Base-by-base conservation (phyloP, 1,140 invertebrate genomes). In the Glomeris maerens region DNA sequence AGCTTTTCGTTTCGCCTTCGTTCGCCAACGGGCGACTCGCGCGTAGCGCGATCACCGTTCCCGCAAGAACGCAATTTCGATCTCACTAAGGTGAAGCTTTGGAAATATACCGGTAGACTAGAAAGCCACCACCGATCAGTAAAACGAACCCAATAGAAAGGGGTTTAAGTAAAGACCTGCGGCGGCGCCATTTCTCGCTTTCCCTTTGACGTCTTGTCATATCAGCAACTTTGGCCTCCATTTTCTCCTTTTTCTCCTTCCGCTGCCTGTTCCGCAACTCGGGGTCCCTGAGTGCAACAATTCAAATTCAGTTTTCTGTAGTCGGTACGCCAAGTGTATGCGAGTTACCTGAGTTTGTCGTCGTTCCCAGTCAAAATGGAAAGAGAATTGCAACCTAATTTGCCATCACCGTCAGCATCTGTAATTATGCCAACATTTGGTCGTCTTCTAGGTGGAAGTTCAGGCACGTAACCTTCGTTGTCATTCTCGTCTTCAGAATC, bases 201-300 rank as follows among this genome's bases (percentile, higher is more conserved):
- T 65, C 58, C 50, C 54, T 52, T 52, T 68, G 66, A 45, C 62
- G 63, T 36, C 60, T 53, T 53, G 64, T 66, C 58, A 70, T 70
- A 27, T 57, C 46, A 14, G 60, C 57, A 1, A 70, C 58, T 50
- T 61, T 60, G 45, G 64, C 58, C 40, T 55, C 50, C 21, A 64
- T 67, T 27, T 63, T 61, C 40, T 65, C 59, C 21, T 58, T 60
- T 21, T 64, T 52, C 46, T 69, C 64, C 50, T 66, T 62, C 29
- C 68, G 52, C 17, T 57, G 55, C 44, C 64, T 54, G 45, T 62
- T 60, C 27, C 67, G 49, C 22, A 66, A 10, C 20, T 59, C 59
- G 44, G 53, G 28, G 28, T 50, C 36, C 28, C 56, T 57, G 31
- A 36, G 23, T 5, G 14, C 7, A 20, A 44, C 7, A 40, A 45